A percentile compares a stretch with the other conserved stretches of the same genome.
These are phyloP conservation scores for Prionace glauca DNA, from an alignment of 2,797 vertebrate genomes.

Conservation along the genomic window DNA sequence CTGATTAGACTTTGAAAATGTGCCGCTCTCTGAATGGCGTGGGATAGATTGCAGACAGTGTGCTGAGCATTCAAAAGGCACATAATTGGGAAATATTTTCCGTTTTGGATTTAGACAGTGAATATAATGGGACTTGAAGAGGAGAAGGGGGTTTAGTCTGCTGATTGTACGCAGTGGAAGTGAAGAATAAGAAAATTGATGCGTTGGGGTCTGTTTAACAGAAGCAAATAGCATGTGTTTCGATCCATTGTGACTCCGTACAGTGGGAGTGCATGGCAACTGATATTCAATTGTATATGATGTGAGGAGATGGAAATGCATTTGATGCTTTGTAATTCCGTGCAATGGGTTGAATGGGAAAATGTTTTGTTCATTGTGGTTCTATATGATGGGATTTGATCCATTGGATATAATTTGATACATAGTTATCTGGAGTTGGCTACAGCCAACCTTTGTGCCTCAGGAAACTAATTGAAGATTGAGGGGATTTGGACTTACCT, in stretches of 20 bases:
- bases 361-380: background rate
- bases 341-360: background rate
- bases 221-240: background rate
- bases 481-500: background rate
- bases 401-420: background rate
- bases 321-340: background rate
- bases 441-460: background rate
- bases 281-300: background rate
- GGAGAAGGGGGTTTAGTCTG: background rate
- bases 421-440: background rate
- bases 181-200: background rate
- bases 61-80: background rate
- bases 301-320: background rate
- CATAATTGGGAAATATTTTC: background rate
- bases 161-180: background rate
- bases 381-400: background rate
- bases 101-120: background rate
- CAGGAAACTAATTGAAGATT: background rate
- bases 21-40: background rate
- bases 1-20: conserved; percentile 22
- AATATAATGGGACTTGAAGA: background rate
- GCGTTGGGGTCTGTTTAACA: background rate
- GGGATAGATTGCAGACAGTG: background rate
- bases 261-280: background rate
- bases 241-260: background rate